Base-by-base conservation (phyloP, 2,797 vertebrate genomes). In the Choloepus didactylus region DNA sequence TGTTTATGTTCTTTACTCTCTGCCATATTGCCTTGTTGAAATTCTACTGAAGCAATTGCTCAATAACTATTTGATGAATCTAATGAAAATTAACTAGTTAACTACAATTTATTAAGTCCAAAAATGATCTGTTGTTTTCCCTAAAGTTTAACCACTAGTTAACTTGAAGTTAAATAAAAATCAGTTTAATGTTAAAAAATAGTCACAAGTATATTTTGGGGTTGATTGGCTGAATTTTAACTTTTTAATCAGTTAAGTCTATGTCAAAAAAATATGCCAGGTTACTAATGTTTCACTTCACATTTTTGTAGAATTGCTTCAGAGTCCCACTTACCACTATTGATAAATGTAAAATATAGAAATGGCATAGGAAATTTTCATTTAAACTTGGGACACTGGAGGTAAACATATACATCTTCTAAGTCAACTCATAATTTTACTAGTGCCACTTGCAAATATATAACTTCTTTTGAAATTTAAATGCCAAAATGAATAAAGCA, bases 221-320 rank as follows among this genome's bases (percentile, higher is more conserved):
- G 11, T 23, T 23, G 0, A 69, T 29, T 51, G 23, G 75, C 38
- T 87, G 23, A 90, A 87, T 14, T 88, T 72, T 93, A 84, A 54
- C 54, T 86, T 86, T 94, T 83, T 31, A 93, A 11, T 19, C 73
- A 84, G 11, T 60, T 93, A 35, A 93, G 16, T 14, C 16, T 69
- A 41, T 27, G n/a, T 87, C 18, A 79, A 38, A 94, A 88, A 67
- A 29, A 79, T 9, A 38, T 11, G 2, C 4, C 7, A n/a, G 41
- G 11, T 77, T 54, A 49, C 49, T 23, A 76, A 67, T 38, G 54
- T 35, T 3, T 83, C 41, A 79, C 21, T 76, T 93, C 46, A 59
- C 14, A 35, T 38, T 70, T 93, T 31, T 64, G 27, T 38, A 60
- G 56, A 38, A 66, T 19, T 62, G 7, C 9, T 66, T 80, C 51